Base-by-base conservation (phyloP, 2,888 invertebrate species). In the Agrilus mali region DNA sequence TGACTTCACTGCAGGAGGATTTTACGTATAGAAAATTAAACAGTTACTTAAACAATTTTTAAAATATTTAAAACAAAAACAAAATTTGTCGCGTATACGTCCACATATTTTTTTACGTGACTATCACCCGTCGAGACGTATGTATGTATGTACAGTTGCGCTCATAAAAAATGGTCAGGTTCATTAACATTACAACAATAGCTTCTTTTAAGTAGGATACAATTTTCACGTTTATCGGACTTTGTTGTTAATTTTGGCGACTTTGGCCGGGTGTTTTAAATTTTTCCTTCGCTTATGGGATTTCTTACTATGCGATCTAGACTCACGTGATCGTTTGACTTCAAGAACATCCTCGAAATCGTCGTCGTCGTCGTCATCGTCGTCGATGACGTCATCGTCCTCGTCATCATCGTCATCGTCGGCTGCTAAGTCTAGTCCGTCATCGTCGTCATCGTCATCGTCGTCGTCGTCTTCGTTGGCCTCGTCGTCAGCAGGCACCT, bases 291-390 rank as follows among this genome's bases (percentile, higher is more conserved):
- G 55, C 54, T 59, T 60, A 55, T 61, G 60, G 43, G 54, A 49
- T 59, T 60, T 64, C 60, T 59, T 63, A 58, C 54, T 61, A 54
- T 52, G 53, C 48, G 78, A 77, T 79, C 82, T 85, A 61, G 84
- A 86, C 87, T 87, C 86, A 86, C 87, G 86, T 85, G 86, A 75
- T 72, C 73, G 71, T 67, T 78, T 77, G 57, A 83, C 76, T 56
- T 80, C 73, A 59, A 80, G 79, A 54, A 80, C 75, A 48, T 78
- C 80, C 50, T 74, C 74, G 41, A 77, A 77, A 43, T 78, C 80
- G 46, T 79, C 77, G 17, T 77, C 79, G 3, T 77, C 78, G 17
- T 78, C 79, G 22, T 80, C 82, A 17, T 78, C 80, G 40, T 80
- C 78, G 33, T 73, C 71, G 36, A 77, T 80, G 42, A 79, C 81